Evolutionary conservation across 2,888 invertebrate genomes (phyloP), one percentile per base, ranked within the genome.

Genomic region (Malacosoma neustria): DNA sequence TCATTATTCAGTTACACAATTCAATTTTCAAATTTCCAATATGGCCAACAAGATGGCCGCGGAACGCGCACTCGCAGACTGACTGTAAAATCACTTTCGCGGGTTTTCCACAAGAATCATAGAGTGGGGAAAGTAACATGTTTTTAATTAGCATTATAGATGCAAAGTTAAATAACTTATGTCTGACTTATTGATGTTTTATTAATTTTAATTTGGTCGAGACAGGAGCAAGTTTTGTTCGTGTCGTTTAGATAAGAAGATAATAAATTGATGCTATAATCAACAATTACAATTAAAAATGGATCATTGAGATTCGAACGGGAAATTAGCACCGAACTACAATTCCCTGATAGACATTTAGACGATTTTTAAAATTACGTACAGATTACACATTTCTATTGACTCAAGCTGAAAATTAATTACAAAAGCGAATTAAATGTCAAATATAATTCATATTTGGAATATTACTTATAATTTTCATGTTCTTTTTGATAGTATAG

Each of bases 101-200:
- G 52, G 22, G 66, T 77, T 80, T 81, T 79, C 79, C 81, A 71
- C 69, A 53, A 49, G 51, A 22, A 22, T 43, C 48, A 51, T 46
- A 68, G 68, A 73, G 69, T 65, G 74, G 80, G 76, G 81, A 81
- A 82, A 81, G 81, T 79, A 70, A 67, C 65, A 54, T 63, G 59
- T 59, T 62, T 22, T 22, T 22, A 22, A 22, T 22, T 2, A 22
- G 9, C 22, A 22, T 22, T 22, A 22, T 22, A 22, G 22, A 22
- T 22, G 22, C 22, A 22, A 22, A 22, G 22, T 22, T 22, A 22
- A 22, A 22, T 22, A 22, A 22, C 22, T 22, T 22, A 22, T 9
- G 22, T 22, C 22, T 22, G 22, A 2, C 46, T 22, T 22, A 5
- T 22, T 22, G 1, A 22, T 5, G 22, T 22, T 22, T 22, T 22